Base-by-base conservation (phyloP, 2,113 vertebrate genomes). In the Aplodontia rufa region DNA sequence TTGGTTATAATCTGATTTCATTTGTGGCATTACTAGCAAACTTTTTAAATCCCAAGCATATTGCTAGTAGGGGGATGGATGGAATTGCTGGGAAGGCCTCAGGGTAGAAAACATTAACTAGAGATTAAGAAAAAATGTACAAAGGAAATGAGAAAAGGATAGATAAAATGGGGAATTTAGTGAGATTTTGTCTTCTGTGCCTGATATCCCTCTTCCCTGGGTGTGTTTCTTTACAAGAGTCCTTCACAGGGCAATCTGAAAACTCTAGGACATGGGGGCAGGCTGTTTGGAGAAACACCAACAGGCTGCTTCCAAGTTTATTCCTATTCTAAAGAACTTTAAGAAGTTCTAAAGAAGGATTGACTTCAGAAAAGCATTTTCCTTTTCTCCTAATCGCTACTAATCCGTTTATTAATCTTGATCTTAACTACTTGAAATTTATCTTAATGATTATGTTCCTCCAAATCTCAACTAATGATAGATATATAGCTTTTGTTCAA, bases 51-150 rank as follows among this genome's bases (percentile, higher is more conserved):
- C 55, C 53, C 3, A 28, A 84, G 37, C 28, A 91, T 20, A 17
- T 60, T 90, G 32, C 86, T 93, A 72, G 35, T 68, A 42, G 42
- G 76, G 40, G 12, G 86, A 91, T 32, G 40, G 78, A 49, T 60
- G 47, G 71, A 66, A 76, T 87, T 51, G 42, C 79, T 78, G 35
- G 60, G 53, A 92, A 87, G 84, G 76, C 69, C 3, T 0, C 13
- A 16, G 82, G 58, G 47, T 66, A n/a, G 60, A 82, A 94, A 85
- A 71, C 49, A 83, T 72, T 64, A 84, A 37, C n/a, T 47, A 42
- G 40, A 79, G 92, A 94, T 91, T 87, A 96, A 79, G 88, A 37
- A 26, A 58, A 93, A 71, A 68, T 71, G 45, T 87, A 86, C 69
- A 71, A 62, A 81, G 90, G 55, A 94, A 96, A 94, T 35, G 69